A percentile compares a stretch with the other conserved stretches of the same genome.
phyloP scores from a whole-genome alignment of 2,888 invertebrate species.

The Philaethria dido region DNA sequence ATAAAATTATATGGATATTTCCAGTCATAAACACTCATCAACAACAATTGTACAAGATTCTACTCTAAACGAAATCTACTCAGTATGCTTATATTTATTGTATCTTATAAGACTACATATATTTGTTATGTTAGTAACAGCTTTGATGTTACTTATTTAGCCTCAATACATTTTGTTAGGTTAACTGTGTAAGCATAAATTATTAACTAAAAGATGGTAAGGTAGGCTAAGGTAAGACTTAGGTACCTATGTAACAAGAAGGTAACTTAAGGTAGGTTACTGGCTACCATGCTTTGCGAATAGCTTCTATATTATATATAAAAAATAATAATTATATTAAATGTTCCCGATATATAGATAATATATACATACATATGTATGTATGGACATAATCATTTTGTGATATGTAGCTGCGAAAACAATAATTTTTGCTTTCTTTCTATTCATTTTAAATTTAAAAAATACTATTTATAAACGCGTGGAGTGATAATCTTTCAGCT shows the following conservation, averaged over 20 bases:
- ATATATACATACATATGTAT: no score
- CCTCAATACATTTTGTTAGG: slow-evolving; percentile 27
- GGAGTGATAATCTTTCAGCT: neutral
- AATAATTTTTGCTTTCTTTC: neutral
- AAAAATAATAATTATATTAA: neutral
- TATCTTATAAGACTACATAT: neutral
- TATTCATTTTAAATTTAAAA: neutral
- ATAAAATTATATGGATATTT: no score
- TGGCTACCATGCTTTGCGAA: neutral
- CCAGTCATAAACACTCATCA: no score
- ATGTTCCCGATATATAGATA: neutral
- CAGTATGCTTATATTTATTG: neutral
- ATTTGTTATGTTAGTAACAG: slow-evolving; percentile 5
- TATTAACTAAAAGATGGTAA: slow-evolving; percentile 28
- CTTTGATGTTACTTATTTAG: slow-evolving; percentile 8
- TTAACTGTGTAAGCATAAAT: slow-evolving; percentile 19
- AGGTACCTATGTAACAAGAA: slow-evolving; percentile 1
- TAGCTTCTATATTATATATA: neutral
- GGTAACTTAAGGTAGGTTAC: no score
- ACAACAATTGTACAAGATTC: no score
- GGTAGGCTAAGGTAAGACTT: slow-evolving; percentile 12
- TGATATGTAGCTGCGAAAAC: no score
- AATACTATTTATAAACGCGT: slow-evolving; percentile 1
- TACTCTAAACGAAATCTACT: neutral
- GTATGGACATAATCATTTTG: no score